A percentile compares a stretch with the other conserved stretches of the same genome.
Evolutionary conservation across 2,888 invertebrate species (phyloP).

Genomic region (Acleris literana): DNA sequence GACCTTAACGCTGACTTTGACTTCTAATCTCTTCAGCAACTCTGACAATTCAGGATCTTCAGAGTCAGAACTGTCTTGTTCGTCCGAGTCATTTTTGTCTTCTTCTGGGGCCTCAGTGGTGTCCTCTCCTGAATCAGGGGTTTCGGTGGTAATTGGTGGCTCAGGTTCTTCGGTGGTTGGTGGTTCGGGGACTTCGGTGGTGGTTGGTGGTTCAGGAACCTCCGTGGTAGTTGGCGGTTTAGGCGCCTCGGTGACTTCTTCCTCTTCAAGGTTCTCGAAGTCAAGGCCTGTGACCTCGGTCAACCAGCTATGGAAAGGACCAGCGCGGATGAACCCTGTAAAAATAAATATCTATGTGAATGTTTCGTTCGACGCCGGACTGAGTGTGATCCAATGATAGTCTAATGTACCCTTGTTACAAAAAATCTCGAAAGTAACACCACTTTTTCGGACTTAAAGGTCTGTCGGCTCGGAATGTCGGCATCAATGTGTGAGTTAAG

Average conservation of each 20-base stretch:
- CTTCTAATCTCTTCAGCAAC: constrained; percentile 65
- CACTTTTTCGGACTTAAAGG: too few relatives aligned
- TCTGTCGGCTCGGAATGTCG: too few relatives aligned
- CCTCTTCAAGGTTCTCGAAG: constrained; percentile 62
- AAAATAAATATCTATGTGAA: constrained; percentile 18
- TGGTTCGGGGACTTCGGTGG: constrained; percentile 31
- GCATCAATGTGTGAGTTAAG: too few relatives aligned
- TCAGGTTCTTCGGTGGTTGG: constrained; percentile 34
- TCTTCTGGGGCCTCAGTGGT: constrained; percentile 43
- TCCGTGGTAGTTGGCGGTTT: constrained; percentile 37
- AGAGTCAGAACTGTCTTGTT: constrained; percentile 42
- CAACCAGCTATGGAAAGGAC: constrained; percentile 70
- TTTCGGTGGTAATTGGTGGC: constrained; percentile 35
- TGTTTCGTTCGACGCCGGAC: not conserved
- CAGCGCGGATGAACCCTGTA: constrained; percentile 69
- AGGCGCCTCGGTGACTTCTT: constrained; percentile 40
- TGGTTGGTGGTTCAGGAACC: constrained; percentile 32
- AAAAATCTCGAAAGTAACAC: too few relatives aligned
- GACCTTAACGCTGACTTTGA: constrained; percentile 71
- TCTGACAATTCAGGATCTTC: constrained; percentile 51
- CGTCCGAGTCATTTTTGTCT: constrained; percentile 44
- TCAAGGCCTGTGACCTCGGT: constrained; percentile 61
- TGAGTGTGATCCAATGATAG: not conserved
- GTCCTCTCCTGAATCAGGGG: constrained; percentile 2
- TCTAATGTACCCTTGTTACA: too few relatives aligned